Conservation (phyloP, 35 echinoderm and acorn worm genomes). For the Lytechinus pictus region DNA sequence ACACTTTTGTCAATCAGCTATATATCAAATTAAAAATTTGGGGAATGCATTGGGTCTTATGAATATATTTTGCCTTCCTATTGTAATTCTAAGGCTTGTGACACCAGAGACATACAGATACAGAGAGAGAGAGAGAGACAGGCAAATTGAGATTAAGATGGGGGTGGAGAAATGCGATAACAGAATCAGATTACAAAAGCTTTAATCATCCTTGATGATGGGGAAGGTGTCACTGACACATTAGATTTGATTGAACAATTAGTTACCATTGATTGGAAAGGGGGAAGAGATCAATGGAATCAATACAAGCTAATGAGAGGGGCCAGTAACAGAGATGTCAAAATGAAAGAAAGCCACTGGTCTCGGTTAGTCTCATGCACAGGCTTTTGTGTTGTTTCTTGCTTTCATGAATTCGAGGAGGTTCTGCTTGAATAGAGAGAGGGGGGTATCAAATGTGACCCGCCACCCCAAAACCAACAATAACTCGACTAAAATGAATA, state of each 20-base stretch:
- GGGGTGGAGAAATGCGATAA: neutral
- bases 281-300: neutral
- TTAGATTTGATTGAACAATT: slow-evolving; percentile 14
- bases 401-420: too few species aligned
- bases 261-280: neutral
- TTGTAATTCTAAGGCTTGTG: too few species aligned
- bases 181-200: neutral
- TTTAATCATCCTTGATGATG: neutral
- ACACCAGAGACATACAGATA: neutral
- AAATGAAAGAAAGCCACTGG: neutral
- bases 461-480: too few species aligned
- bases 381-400: neutral
- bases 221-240: neutral
- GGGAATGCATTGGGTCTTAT: too few species aligned
- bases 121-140: neutral
- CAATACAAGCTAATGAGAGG: neutral
- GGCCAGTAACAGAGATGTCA: neutral
- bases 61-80: too few species aligned
- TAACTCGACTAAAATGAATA: too few species aligned
- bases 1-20: too few species aligned
- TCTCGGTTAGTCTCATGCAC: neutral
- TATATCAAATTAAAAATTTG: too few species aligned
- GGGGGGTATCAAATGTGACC: too few species aligned
- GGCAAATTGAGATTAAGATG: neutral
- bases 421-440: too few species aligned